Percentiles rank a stretch among this genome's conserved stretches.
Evolutionary conservation across 2,888 invertebrate genomes (phyloP).

Genomic region (Dasypogon diadema): DNA sequence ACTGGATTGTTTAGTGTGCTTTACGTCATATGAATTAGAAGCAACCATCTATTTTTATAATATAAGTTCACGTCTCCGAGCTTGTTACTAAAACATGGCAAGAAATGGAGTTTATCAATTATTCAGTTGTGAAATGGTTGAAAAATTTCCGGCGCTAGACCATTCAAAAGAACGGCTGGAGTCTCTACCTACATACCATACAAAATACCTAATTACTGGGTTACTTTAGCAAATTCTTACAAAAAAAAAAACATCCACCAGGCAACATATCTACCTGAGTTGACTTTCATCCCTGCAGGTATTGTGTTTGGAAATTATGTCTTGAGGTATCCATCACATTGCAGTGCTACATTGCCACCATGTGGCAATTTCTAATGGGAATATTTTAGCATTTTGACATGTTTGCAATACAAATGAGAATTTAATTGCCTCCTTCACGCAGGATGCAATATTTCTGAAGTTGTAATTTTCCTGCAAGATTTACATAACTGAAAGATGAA

Average conservation of each 20-base stretch:
- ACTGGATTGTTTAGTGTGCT: no score
- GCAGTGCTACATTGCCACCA: not conserved
- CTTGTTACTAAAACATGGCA: no score
- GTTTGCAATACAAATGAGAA: not conserved
- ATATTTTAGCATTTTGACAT: not conserved
- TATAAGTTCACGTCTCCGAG: no score
- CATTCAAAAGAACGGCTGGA: not conserved
- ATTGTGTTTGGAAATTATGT: not conserved
- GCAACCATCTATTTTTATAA: no score
- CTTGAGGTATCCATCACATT: not conserved
- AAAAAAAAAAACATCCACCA: no score
- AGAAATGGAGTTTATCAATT: not conserved
- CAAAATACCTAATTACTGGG: not conserved
- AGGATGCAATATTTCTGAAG: no score
- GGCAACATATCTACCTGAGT: no score
- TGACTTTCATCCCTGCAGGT: no score
- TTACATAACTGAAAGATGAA: no score
- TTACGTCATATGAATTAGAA: no score
- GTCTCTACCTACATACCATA: not conserved
- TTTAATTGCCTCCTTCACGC: slow-evolving; percentile 26
- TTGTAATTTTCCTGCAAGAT: no score
- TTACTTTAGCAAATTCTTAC: not conserved
- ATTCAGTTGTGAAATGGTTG: not conserved
- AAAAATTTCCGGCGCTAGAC: not conserved
- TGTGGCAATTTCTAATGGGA: slow-evolving; percentile 10